These are phyloP conservation scores for Holocentrus rufus DNA, from an alignment of 2,797 vertebrate species.

Conservation along the genomic window DNA sequence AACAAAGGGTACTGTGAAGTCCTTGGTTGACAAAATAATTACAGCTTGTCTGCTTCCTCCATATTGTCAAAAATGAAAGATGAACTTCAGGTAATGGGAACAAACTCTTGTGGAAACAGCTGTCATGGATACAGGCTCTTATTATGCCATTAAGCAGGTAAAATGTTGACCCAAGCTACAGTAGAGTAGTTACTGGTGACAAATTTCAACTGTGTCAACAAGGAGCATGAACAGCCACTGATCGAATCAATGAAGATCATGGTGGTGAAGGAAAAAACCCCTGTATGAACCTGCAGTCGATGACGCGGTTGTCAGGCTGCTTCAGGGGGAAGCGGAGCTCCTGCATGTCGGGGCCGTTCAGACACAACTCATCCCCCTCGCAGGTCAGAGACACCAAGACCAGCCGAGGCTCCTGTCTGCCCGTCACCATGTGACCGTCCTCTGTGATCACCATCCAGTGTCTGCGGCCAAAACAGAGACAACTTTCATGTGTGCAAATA, in stretches of 20 bases:
- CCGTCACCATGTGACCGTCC: conserved; percentile 91
- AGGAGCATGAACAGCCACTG: background rate
- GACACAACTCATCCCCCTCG: conserved; percentile 68
- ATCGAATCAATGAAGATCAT: background rate
- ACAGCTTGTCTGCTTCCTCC: too few species aligned
- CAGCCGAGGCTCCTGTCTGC: conserved; percentile 89
- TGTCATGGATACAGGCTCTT: too few species aligned
- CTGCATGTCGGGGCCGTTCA: conserved; percentile 87
- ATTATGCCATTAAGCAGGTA: background rate
- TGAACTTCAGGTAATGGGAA: too few species aligned
- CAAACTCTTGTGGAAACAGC: too few species aligned
- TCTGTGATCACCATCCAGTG: conserved; percentile 92
- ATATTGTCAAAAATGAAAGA: too few species aligned
- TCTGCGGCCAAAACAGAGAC: conserved; percentile 72
- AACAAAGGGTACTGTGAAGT: background rate
- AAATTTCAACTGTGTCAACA: background rate
- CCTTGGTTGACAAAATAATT: too few species aligned
- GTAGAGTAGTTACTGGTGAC: background rate
- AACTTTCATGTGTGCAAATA: background rate
- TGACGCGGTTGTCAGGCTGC: conserved; percentile 74
- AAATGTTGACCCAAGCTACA: background rate
- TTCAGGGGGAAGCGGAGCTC: conserved; percentile 79
- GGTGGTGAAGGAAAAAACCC: background rate
- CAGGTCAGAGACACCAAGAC: conserved; percentile 84
- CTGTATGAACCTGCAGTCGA: conserved; percentile 86